A percentile compares a stretch with the other conserved stretches of the same genome.
phyloP scores from a whole-genome alignment of 2,797 vertebrate species.

The Fringilla coelebs region DNA sequence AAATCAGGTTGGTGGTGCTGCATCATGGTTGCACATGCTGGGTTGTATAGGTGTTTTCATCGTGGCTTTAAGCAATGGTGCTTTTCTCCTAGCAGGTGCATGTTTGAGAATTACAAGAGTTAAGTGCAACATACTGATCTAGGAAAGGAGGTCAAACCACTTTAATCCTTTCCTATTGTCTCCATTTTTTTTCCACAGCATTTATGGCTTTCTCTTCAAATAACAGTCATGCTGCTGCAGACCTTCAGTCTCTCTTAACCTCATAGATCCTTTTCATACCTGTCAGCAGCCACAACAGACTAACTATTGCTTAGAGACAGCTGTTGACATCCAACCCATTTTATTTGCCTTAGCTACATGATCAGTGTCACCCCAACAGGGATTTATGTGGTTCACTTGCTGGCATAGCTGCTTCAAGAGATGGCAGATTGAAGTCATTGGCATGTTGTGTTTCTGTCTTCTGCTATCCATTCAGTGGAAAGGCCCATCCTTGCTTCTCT shows the following conservation, averaged over 20 bases:
- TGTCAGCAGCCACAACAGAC: background rate
- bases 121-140: background rate
- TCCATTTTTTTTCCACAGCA: background rate
- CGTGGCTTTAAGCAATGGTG: background rate
- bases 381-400: background rate
- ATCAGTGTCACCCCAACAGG: background rate
- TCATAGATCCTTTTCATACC: background rate
- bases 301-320: background rate
- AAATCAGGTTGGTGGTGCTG: background rate
- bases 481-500: background rate
- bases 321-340: background rate
- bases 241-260: background rate
- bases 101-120: background rate
- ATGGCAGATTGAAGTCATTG: background rate
- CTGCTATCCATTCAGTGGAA: background rate
- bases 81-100: background rate
- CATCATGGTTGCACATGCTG: background rate
- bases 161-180: background rate
- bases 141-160: background rate
- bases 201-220: background rate
- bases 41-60: background rate
- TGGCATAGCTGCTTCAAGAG: background rate
- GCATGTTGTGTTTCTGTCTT: background rate
- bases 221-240: background rate
- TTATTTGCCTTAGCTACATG: background rate